Evolutionary conservation across 1,140 invertebrate species (phyloP).

Genomic region (Aleiodes sp.): DNA sequence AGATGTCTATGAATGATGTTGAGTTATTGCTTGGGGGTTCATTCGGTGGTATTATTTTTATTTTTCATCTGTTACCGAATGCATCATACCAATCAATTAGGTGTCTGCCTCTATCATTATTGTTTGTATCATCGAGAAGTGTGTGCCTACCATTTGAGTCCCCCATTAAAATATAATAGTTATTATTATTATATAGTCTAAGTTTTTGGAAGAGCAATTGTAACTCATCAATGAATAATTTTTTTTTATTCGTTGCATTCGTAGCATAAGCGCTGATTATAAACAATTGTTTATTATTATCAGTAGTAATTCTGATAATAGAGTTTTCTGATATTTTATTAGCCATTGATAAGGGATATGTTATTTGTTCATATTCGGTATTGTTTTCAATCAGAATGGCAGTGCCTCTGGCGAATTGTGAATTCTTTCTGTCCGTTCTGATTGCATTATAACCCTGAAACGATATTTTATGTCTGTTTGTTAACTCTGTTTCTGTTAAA

Average conservation of each 20-base stretch:
- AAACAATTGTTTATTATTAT: background rate
- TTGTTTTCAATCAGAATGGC: constrained; percentile 24
- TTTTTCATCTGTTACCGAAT: background rate
- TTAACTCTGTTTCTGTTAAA: background rate
- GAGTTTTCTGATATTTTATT: constrained; percentile 42
- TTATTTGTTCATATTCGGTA: background rate
- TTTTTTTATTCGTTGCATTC: background rate
- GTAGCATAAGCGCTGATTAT: constrained; percentile 22
- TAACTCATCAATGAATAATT: background rate
- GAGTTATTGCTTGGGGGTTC: background rate
- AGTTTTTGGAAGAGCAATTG: background rate
- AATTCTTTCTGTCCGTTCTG: background rate
- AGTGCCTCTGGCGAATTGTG: constrained; percentile 1
- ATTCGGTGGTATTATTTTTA: background rate
- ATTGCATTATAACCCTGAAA: background rate
- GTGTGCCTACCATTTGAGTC: constrained; percentile 6
- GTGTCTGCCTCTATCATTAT: background rate
- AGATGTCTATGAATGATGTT: background rate
- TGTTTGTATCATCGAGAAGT: background rate
- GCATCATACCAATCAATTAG: background rate
- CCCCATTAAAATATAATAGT: constrained; percentile 22
- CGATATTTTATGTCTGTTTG: background rate
- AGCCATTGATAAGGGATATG: background rate
- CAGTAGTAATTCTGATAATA: constrained; percentile 42
- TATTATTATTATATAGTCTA: background rate